Percentiles rank a stretch among this genome's conserved stretches.
Evolutionary conservation across 2,888 invertebrate genomes (phyloP).

Genomic region (Cosmopolites sordidus): DNA sequence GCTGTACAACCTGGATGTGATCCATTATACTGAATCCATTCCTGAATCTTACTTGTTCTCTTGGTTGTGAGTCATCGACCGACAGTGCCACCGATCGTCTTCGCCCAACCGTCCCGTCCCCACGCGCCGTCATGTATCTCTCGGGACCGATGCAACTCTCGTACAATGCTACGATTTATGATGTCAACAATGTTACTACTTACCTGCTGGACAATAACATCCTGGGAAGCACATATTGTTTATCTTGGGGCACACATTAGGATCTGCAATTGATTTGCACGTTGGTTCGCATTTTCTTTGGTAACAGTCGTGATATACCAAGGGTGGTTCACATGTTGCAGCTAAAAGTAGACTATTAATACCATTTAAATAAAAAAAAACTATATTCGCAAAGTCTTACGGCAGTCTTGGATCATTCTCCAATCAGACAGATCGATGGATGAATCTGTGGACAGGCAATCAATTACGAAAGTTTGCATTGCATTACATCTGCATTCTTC

Average conservation of each 20-base stretch:
- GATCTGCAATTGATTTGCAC: constrained; percentile 60
- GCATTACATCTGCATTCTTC: constrained; percentile 65
- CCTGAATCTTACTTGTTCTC: too few relatives aligned
- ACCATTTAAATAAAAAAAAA: too few relatives aligned
- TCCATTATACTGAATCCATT: too few relatives aligned
- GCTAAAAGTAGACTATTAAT: too few relatives aligned
- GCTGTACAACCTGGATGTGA: too few relatives aligned
- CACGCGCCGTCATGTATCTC: too few relatives aligned
- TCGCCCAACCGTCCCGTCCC: too few relatives aligned
- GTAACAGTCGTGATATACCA: constrained; percentile 81
- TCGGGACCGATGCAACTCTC: too few relatives aligned
- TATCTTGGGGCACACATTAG: constrained; percentile 59
- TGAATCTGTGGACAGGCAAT: constrained; percentile 65
- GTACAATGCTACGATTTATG: too few relatives aligned
- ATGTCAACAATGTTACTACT: neutral
- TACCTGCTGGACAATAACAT: constrained; percentile 78
- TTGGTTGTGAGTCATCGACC: too few relatives aligned
- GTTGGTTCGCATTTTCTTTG: constrained; percentile 73
- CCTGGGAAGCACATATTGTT: constrained; percentile 73
- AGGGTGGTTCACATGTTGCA: constrained; percentile 66
- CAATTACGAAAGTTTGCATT: constrained; percentile 66
- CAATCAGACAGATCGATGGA: constrained; percentile 64
- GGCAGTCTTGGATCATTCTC: constrained; percentile 68
- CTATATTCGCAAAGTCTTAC: constrained; percentile 51
- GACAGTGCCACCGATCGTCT: too few relatives aligned